Percentiles rank a stretch among this genome's conserved stretches.
Conservation (phyloP, 2,113 vertebrate species). For the sheep (Ovis aries) region DNA sequence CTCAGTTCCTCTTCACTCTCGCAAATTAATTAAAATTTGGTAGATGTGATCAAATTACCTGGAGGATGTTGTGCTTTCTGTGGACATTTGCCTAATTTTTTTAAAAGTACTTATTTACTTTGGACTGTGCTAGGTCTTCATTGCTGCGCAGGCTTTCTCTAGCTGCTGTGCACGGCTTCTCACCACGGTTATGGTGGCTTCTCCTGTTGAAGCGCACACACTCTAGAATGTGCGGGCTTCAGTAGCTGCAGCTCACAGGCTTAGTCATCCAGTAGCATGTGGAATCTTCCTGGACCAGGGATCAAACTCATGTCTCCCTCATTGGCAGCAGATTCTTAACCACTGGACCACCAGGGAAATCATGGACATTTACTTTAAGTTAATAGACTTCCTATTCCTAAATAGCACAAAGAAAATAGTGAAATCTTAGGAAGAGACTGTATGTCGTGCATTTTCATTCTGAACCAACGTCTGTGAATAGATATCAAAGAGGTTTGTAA, state of each 20-base stretch:
- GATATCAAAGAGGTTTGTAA: background rate
- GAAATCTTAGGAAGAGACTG: background rate
- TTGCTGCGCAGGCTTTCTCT: background rate
- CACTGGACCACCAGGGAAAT: background rate
- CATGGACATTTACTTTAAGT: background rate
- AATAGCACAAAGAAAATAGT: background rate
- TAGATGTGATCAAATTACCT: background rate
- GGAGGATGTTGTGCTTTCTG: background rate
- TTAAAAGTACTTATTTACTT: background rate
- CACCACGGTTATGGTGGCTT: background rate
- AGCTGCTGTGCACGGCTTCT: background rate
- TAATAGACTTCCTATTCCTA: background rate
- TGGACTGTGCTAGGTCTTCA: background rate
- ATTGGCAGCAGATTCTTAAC: background rate
- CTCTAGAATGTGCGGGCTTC: background rate
- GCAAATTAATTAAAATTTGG: background rate
- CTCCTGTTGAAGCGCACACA: background rate
- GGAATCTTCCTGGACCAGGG: background rate
- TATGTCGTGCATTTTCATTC: background rate
- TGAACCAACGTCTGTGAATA: background rate
- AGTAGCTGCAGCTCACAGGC: background rate
- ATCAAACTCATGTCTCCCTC: background rate
- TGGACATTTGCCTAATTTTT: background rate
- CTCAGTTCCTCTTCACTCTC: accelerated
- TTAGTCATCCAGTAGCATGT: background rate